Evolutionary conservation across 2,888 invertebrate species (phyloP), one percentile per base, ranked within the genome.

Genomic region (Omphaloscelis lunosa): DNA sequence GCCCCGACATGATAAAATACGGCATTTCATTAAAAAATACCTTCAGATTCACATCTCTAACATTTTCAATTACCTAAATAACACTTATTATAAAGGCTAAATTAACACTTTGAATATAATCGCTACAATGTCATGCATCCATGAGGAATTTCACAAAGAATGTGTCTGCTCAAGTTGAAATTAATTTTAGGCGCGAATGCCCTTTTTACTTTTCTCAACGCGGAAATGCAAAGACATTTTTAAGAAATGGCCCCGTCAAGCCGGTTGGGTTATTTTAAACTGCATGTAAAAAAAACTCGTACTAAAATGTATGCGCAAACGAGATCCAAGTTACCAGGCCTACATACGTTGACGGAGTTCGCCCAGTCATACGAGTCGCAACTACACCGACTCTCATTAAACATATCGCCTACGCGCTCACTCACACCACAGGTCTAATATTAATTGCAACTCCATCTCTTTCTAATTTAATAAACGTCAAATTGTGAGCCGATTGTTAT

Each of bases 231-330:
- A 95, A 94, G 94, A 93, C 90, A 92, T 91, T 94, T 95, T 95
- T 93, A 94, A 94, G 93, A 94, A 94, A 94, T 92, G 92, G 91
- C 89, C 94, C 88, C 82, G 94, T 94, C 94, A 90, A 94, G 93
- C 96, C 93, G 95, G 96, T 96, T 95, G 89, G 86, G 92, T 95
- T 94, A 95, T 95, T 95, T 95, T 93, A 93, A 95, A 94, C 92
- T 88, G 91, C 88, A 84, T 83, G 80, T 89, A 92, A 93, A 95
- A 95, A 95, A 95, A 95, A 94, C 93, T 93, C 80, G 94, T 93
- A 95, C 92, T 94, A 93, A 96, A 96, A 95, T 95, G 94, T 95
- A 96, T 95, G 96, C 95, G 95, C 95, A 94, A 95, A 95, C 95
- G 93, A 95, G 95, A 94, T 93, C 91, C 91, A 88, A 93, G 90